These are phyloP conservation scores for Formica aserva DNA, from an alignment of 2,888 invertebrate species.

Conservation along the genomic window DNA sequence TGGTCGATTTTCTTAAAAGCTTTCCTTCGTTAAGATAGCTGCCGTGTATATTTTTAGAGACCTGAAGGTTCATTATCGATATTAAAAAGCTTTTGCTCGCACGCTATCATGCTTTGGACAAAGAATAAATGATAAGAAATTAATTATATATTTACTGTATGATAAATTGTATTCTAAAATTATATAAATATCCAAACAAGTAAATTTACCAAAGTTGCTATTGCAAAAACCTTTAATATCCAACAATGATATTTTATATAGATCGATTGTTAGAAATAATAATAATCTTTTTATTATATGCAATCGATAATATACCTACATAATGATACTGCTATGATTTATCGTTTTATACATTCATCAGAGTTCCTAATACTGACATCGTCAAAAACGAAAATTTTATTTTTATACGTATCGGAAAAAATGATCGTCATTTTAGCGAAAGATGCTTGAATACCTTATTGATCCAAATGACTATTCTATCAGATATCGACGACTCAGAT, in stretches of 20 bases:
- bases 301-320: constrained; percentile 53
- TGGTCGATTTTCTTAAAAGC: constrained; percentile 25
- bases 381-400: constrained; percentile 43
- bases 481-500: constrained; percentile 6
- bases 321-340: constrained; percentile 51
- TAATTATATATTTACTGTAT: neutral
- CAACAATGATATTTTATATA: constrained; percentile 14
- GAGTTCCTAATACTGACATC: constrained; percentile 61
- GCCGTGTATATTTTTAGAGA: constrained; percentile 34
- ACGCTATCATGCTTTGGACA: neutral
- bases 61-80: neutral
- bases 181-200: neutral
- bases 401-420: constrained; percentile 20
- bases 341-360: constrained; percentile 51
- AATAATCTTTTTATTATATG: constrained; percentile 42
- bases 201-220: neutral
- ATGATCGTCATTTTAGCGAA: constrained; percentile 24
- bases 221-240: neutral
- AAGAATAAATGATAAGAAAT: neutral
- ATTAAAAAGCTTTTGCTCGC: neutral
- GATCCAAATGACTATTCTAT: constrained; percentile 28
- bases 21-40: constrained; percentile 36
- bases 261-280: constrained; percentile 25
- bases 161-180: neutral
- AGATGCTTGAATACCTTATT: constrained; percentile 24